Evolutionary conservation across 2,113 vertebrate genomes (phyloP), one percentile per base, ranked within the genome.

Genomic region (Cavia aperea): DNA sequence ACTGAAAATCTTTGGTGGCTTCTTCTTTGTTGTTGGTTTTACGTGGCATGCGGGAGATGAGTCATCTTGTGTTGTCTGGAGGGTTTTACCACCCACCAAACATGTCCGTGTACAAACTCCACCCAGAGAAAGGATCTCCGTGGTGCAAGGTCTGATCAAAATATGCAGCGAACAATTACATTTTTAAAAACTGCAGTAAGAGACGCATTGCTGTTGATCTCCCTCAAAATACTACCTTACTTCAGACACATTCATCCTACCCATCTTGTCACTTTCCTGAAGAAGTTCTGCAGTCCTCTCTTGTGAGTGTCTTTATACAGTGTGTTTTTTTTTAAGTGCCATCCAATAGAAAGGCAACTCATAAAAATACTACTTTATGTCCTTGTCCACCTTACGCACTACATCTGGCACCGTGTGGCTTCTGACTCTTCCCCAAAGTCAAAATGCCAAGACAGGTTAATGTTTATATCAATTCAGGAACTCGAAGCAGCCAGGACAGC

Each of bases 21-120:
- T 39, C 73, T 81, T 46, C 31, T n/a, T 56, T 88, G 21, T 73
- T 78, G 16, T 26, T 93, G 58, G 43, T 88, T 89, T 95, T 91
- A 65, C 65, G 62, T 93, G 54, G 66, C 58, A 7, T 26, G 8
- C 1, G 0, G 31, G 2, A 0, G 18, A 14, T 65, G 33, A 46
- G 12, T 63, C 54, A 5, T 70, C 84, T 94, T 36, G 23, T 77
- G 14, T 84, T 79, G 26, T 58, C 77, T 43, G 16, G 24, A 29
- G 49, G 16, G 31, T 89, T 91, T 39, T 73, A 33, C 43, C 68
- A 24, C 46, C 66, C 65, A 31, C 36, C 16, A 23, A 66, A 33
- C 43, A 54, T 33, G 39, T 24, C 56, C 18, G 36, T 78, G 18
- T 49, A 4, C 31, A 1, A 0, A 78, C 24, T 89, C 39, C 16